phyloP scores from a whole-genome alignment of 92 coral and sea anemone species.

The Palythoa caribaeorum region DNA sequence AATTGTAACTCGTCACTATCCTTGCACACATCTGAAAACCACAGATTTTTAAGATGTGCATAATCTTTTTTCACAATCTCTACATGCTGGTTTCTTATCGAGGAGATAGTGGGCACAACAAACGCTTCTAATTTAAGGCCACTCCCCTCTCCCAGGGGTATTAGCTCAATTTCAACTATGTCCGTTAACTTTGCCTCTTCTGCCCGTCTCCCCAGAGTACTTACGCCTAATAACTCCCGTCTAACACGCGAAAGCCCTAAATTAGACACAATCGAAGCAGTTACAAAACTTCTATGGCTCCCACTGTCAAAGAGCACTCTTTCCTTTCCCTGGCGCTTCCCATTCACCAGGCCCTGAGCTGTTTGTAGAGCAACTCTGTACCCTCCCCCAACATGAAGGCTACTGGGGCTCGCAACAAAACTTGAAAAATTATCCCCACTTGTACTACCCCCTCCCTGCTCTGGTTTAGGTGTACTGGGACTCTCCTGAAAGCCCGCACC shows the following conservation, averaged over 20 bases:
- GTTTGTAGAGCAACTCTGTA: conserved; percentile 9
- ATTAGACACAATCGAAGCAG: not conserved
- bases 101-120: not conserved
- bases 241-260: not conserved
- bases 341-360: not conserved
- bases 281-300: too few relatives aligned
- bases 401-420: not conserved
- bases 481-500: not conserved
- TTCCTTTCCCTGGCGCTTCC: not conserved
- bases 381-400: not conserved
- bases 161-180: not conserved
- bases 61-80: not conserved
- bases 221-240: not conserved
- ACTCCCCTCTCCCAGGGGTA: not conserved
- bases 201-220: not conserved
- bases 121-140: not conserved
- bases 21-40: not conserved
- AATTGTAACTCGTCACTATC: not conserved
- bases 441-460: too few relatives aligned
- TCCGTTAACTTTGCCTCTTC: not conserved
- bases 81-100: not conserved
- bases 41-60: not conserved
- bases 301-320: not conserved
- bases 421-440: too few relatives aligned
- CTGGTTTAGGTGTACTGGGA: too few relatives aligned